A percentile compares a stretch with the other conserved stretches of the same genome.
phyloP scores from a whole-genome alignment of 2,888 invertebrate genomes.

The Gymnosoma rotundatum region DNA sequence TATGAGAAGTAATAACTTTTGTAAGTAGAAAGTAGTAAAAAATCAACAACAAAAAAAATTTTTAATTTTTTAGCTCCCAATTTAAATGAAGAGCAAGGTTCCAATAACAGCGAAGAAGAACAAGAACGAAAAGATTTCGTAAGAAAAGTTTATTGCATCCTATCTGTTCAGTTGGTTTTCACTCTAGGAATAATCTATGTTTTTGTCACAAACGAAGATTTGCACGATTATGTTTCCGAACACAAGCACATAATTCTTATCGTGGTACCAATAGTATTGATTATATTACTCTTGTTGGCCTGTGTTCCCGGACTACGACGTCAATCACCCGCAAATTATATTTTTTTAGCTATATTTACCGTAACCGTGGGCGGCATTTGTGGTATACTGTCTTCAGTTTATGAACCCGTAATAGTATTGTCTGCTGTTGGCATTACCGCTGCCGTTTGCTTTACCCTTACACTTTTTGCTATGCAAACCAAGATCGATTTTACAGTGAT shows the following conservation, averaged over 20 bases:
- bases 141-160: slow-evolving; percentile 63
- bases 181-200: slow-evolving; percentile 88
- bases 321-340: slow-evolving; percentile 91
- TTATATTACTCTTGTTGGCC: slow-evolving; percentile 86
- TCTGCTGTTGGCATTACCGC: slow-evolving; percentile 94
- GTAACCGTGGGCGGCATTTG: slow-evolving; percentile 90
- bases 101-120: slow-evolving; percentile 11
- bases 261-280: slow-evolving; percentile 84
- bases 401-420: slow-evolving; percentile 85
- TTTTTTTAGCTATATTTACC: slow-evolving; percentile 91
- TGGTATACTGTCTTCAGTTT: slow-evolving; percentile 86
- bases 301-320: slow-evolving; percentile 81
- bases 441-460: slow-evolving; percentile 90
- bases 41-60: not conserved
- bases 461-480: slow-evolving; percentile 95
- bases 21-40: slow-evolving; percentile 11
- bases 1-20: slow-evolving; percentile 26
- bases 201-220: slow-evolving; percentile 86
- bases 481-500: slow-evolving; percentile 91
- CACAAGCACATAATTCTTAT: slow-evolving; percentile 86
- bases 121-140: slow-evolving; percentile 63
- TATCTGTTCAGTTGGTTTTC: slow-evolving; percentile 86
- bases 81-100: slow-evolving; percentile 39
- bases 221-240: slow-evolving; percentile 84
- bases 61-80: slow-evolving; percentile 14